Base-by-base conservation (phyloP, 2,113 vertebrate genomes). In the Heterotilapia buettikoferi region DNA sequence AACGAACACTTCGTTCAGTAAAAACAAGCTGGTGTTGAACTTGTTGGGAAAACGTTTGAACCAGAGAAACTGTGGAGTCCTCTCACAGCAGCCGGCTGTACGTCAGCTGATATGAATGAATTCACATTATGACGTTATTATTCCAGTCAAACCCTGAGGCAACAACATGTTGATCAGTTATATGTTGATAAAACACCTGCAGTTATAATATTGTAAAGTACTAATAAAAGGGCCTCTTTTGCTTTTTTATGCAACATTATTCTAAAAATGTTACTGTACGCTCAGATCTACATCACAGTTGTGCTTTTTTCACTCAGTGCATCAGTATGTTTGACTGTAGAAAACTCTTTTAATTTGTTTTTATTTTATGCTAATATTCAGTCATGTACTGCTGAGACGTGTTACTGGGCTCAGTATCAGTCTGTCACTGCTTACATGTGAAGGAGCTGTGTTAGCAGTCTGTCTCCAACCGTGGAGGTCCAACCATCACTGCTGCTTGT, bases 401-500 rank as follows among this genome's bases (percentile, higher is more conserved):
- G 29, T 61, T 63, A 33, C 59, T 33, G 59, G 13, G 59, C 59
- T 33, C 16, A 33, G 59, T 33, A 0, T 33, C 29, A 63, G 29
- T 3, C 21, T 7, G 8, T 45, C 21, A 5, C 68, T 47, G 24
- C 8, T 45, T 19, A 3, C 16, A 13, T 73, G 4, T 73, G 40
- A 45, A 26, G n/a, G 5, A 71, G 66, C n/a, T 10, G 61, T 7
- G 5, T 73, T 3, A 45, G 3, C 7, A 73, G 71, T 50, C 71
- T 0, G 9, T 38, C 61, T 66, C 61, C 61, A 38, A 33, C 14
- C 26, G 9, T 18, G 26, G 57, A 61, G 4, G 16, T 31, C 14
- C 13, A 31, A 1, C 43, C 61, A 38, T 52, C 80, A 38, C 96
- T 82, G 0, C 0, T 92, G 93, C 84, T 38, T 97, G 94, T 92